Base-by-base conservation (phyloP, 1,140 invertebrate genomes). In the Agrilus planipennis region DNA sequence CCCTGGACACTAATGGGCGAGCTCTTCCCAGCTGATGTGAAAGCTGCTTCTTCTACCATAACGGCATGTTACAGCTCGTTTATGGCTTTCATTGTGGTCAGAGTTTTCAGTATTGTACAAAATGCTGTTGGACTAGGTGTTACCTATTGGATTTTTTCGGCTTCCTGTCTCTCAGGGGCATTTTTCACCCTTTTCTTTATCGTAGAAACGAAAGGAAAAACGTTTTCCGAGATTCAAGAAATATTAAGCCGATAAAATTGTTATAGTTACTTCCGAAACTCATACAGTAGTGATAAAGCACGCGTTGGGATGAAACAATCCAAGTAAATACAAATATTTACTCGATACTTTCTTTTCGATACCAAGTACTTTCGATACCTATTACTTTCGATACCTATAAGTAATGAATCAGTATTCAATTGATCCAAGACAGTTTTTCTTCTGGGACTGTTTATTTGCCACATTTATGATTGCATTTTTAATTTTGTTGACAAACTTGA, bases 1-100 rank as follows among this genome's bases (percentile, higher is more conserved):
- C 82, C 85, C 0, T 89, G 85, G 84, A 74, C 84, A 0, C 71
- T 91, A 18, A 77, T 88, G 70, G 78, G 77, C 2, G 84, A 91
- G 61, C 73, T 89, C 49, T 84, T 89, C 49, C 76, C 87, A 2
- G 65, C 76, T 0, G 76, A 80, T 46, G 74, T 86, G 1, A 81
- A 85, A 55, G 76, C 80, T 0, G 62, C 74, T 5, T 84, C 84
- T 1, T 77, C 80, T 1, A 74, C 81, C 0, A 64, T 88, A 4
- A 78, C 79, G 0, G 77, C 84, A 0, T 75, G 74, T 32, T 70
- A 76, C 32, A 87, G 81, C 52, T 92, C 87, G 84, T 52, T 71
- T 0, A 58, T 81, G 28, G 79, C 76, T 1, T 92, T 91, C 58
- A 43, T 90, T n/a, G 70, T 89, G 6, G 89, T 85, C 1, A 77